These are phyloP conservation scores for Drosophila grimshawi DNA, from an alignment of 1,140 invertebrate genomes.

Conservation along the genomic window DNA sequence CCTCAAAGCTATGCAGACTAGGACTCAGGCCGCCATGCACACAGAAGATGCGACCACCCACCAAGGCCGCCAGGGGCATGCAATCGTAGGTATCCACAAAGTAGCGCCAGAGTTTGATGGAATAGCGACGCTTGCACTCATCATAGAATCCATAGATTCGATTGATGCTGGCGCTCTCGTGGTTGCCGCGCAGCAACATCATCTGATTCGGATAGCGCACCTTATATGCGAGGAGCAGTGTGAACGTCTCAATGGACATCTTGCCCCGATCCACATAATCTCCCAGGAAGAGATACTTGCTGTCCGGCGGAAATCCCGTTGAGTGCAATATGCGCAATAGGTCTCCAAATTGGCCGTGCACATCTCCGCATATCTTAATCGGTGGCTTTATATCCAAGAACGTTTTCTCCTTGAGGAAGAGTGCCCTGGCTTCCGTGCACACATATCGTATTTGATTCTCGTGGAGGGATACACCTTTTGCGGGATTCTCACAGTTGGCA, in stretches of 20 bases:
- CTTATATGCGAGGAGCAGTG: conserved; percentile 94
- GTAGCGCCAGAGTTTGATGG: conserved; percentile 93
- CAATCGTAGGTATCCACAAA: conserved; percentile 88
- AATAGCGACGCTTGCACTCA: conserved; percentile 85
- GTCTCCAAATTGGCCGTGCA: conserved; percentile 97
- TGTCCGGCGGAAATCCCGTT: conserved; percentile 94
- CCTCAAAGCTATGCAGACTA: conserved; percentile 94
- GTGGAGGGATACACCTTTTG: conserved; percentile 14
- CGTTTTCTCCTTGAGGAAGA: conserved; percentile 95
- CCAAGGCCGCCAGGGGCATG: conserved; percentile 92
- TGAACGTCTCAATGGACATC: conserved; percentile 95
- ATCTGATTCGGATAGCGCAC: conserved; percentile 97
- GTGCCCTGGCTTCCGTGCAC: conserved; percentile 88
- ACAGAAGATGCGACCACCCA: conserved; percentile 94
- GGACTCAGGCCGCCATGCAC: conserved; percentile 92
- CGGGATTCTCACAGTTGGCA: conserved; percentile 5
- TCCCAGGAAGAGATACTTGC: conserved; percentile 96
- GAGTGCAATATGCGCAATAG: conserved; percentile 94
- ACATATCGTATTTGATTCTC: conserved; percentile 31
- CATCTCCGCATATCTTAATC: conserved; percentile 86
- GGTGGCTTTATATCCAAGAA: conserved; percentile 95
- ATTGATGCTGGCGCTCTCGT: conserved; percentile 92
- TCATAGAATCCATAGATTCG: conserved; percentile 91
- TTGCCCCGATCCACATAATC: conserved; percentile 97
- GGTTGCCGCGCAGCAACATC: conserved; percentile 93